Conservation (phyloP, 2,888 invertebrate genomes). For the Lordiphosa fenestrarum region DNA sequence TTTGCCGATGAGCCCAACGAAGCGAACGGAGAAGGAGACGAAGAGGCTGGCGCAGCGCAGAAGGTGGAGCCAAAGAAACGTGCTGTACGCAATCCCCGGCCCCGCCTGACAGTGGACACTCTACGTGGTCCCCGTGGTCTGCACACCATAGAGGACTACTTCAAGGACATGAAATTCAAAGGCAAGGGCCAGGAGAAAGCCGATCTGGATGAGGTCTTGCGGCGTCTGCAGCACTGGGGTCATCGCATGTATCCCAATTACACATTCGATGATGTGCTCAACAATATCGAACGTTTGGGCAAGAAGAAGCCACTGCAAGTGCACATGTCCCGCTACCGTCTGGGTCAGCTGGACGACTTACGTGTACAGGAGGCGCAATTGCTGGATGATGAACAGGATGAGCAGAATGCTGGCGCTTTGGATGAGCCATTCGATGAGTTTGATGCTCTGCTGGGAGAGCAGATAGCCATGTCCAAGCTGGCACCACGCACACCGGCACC, state of each 20-base stretch:
- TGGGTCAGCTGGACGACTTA: slow-evolving; percentile 80
- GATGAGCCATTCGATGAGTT: slow-evolving; percentile 84
- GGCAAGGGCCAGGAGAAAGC: slow-evolving; percentile 90
- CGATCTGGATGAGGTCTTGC: slow-evolving; percentile 90
- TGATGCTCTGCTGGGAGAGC: slow-evolving; percentile 84
- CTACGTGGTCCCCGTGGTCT: slow-evolving; percentile 89
- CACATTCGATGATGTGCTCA: slow-evolving; percentile 91
- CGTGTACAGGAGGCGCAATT: slow-evolving; percentile 78
- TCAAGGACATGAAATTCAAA: slow-evolving; percentile 89
- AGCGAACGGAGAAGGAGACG: slow-evolving; percentile 79
- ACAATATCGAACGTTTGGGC: slow-evolving; percentile 90
- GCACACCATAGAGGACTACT: slow-evolving; percentile 88
- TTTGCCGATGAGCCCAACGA: slow-evolving; percentile 80
- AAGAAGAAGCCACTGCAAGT: slow-evolving; percentile 89
- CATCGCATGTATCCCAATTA: slow-evolving; percentile 95
- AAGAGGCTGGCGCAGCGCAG: slow-evolving; percentile 20
- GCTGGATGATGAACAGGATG: slow-evolving; percentile 81
- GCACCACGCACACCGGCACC: slow-evolving; percentile 74
- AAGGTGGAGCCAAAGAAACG: slow-evolving; percentile 82
- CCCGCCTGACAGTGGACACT: slow-evolving; percentile 85
- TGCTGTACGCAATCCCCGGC: slow-evolving; percentile 84
- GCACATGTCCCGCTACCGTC: slow-evolving; percentile 84
- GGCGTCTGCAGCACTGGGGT: slow-evolving; percentile 94
- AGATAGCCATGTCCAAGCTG: slow-evolving; percentile 83
- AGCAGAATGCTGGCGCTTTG: slow-evolving; percentile 61